Conservation (phyloP, 2,888 invertebrate species). For the Hoplodrina ambigua region DNA sequence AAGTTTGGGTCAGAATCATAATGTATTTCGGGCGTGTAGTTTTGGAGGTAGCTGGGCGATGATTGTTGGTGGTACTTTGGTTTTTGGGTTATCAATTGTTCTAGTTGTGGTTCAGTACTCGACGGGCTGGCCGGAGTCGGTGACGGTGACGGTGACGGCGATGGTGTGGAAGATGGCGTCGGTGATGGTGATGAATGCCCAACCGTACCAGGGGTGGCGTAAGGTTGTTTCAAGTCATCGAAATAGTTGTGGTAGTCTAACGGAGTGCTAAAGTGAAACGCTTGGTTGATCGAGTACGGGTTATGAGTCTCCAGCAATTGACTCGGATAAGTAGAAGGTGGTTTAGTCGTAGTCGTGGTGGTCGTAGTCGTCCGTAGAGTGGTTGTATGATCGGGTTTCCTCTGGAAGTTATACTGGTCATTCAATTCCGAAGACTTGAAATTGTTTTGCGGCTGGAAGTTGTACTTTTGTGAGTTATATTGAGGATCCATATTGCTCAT, state of each 20-base stretch:
- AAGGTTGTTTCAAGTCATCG: constrained; percentile 82
- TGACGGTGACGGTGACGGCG: constrained; percentile 46
- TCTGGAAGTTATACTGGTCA: constrained; percentile 71
- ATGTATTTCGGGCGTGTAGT: constrained; percentile 84
- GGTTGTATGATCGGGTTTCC: constrained; percentile 72
- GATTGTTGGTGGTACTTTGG: constrained; percentile 74
- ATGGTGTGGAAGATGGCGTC: constrained; percentile 24
- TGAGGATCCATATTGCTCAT: constrained; percentile 73
- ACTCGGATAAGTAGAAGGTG: constrained; percentile 81
- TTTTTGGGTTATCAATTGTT: constrained; percentile 75
- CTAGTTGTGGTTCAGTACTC: constrained; percentile 66
- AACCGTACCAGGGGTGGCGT: constrained; percentile 70
- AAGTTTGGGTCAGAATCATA: constrained; percentile 77
- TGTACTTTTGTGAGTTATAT: constrained; percentile 75
- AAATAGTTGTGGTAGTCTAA: constrained; percentile 84
- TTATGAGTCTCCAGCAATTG: constrained; percentile 86
- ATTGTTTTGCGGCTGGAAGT: constrained; percentile 69
- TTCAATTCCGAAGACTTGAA: constrained; percentile 68
- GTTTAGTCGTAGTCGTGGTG: constrained; percentile 76
- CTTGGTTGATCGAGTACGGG: constrained; percentile 88
- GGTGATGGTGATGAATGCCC: constrained; percentile 65
- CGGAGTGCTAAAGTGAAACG: constrained; percentile 87
- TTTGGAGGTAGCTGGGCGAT: constrained; percentile 79
- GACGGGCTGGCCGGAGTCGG: constrained; percentile 64
- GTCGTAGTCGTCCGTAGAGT: constrained; percentile 73